Percentiles rank a stretch among this genome's conserved stretches.
These are phyloP conservation scores for Pogoniulus pusillus DNA, from an alignment of 2,797 vertebrate genomes.

Conservation along the genomic window DNA sequence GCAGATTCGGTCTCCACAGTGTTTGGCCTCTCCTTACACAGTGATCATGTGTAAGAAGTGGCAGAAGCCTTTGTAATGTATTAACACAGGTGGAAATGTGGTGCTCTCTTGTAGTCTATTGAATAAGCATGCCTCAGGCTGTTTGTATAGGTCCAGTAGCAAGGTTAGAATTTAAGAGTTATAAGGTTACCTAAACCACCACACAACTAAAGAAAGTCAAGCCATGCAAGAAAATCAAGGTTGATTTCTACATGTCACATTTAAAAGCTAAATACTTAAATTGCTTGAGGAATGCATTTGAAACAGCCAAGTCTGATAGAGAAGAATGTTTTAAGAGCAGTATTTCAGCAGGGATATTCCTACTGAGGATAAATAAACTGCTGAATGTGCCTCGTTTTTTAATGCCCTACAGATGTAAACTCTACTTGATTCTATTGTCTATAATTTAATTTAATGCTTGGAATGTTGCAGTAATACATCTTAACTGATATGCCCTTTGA, in stretches of 20 bases:
- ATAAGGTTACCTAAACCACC: slow-evolving; percentile 18
- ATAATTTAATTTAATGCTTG: slow-evolving; percentile 65
- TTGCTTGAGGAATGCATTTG: slow-evolving; percentile 47
- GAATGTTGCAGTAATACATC: slow-evolving; percentile 39
- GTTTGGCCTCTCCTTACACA: neutral
- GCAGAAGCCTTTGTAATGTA: neutral
- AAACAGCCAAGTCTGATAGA: slow-evolving; percentile 18
- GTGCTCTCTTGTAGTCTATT: neutral
- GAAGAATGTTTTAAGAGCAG: slow-evolving; percentile 40
- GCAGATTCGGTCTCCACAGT: neutral
- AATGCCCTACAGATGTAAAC: slow-evolving; percentile 55
- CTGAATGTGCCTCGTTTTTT: slow-evolving; percentile 30
- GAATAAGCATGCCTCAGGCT: slow-evolving; percentile 19
- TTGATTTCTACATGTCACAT: slow-evolving; percentile 44
- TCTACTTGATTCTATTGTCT: slow-evolving; percentile 42
- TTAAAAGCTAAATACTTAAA: slow-evolving; percentile 34
- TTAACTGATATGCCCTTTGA: slow-evolving; percentile 58
- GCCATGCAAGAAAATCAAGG: slow-evolving; percentile 13
- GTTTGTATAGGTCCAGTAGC: slow-evolving; percentile 38
- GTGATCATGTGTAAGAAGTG: neutral
- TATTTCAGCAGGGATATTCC: slow-evolving; percentile 30
- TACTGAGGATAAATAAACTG: slow-evolving; percentile 47
- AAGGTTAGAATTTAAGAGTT: slow-evolving; percentile 5
- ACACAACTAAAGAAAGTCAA: neutral
- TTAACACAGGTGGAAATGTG: neutral